These are phyloP conservation scores for Pelodytes ibericus DNA, from an alignment of 2,797 vertebrate species.

Conservation along the genomic window DNA sequence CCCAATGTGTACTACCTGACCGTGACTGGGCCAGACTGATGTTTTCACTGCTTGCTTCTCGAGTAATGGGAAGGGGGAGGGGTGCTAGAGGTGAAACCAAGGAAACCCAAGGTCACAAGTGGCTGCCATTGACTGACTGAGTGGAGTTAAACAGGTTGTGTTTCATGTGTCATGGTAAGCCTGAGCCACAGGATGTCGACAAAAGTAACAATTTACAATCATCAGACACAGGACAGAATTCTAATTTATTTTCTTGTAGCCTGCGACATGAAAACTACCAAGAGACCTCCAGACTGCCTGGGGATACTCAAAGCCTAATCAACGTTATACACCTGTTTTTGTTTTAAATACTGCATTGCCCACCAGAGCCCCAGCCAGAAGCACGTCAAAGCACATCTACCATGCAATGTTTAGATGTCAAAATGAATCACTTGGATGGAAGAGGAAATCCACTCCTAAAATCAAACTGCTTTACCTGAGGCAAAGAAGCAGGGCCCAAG, in stretches of 20 bases:
- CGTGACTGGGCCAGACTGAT: constrained; percentile 60
- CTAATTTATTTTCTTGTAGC: constrained; percentile 60
- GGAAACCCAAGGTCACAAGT: constrained; percentile 53
- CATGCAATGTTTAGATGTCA: constrained; percentile 65
- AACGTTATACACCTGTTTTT: constrained; percentile 71
- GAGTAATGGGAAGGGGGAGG: constrained; percentile 48
- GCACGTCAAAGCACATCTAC: constrained; percentile 59
- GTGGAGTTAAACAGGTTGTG: constrained; percentile 51
- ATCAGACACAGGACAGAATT: constrained; percentile 53
- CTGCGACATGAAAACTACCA: constrained; percentile 59
- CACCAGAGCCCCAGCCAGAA: constrained; percentile 58
- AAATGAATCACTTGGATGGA: constrained; percentile 68
- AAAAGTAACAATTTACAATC: constrained; percentile 56
- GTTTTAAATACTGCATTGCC: constrained; percentile 67
- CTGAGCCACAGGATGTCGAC: constrained; percentile 44
- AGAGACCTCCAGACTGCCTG: constrained; percentile 69
- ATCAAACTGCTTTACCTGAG: constrained; percentile 67
- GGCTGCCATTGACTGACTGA: constrained; percentile 53
- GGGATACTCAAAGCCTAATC: constrained; percentile 70
- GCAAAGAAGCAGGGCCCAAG: constrained; percentile 63
- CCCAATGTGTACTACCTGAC: constrained; percentile 62
- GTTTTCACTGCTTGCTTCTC: constrained; percentile 45
- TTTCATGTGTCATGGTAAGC: constrained; percentile 44
- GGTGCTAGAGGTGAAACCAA: constrained; percentile 54
- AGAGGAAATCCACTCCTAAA: constrained; percentile 65